A percentile compares a stretch with the other conserved stretches of the same genome.
phyloP scores from a whole-genome alignment of 2,888 invertebrate species.

The Cerceris rybyensis region DNA sequence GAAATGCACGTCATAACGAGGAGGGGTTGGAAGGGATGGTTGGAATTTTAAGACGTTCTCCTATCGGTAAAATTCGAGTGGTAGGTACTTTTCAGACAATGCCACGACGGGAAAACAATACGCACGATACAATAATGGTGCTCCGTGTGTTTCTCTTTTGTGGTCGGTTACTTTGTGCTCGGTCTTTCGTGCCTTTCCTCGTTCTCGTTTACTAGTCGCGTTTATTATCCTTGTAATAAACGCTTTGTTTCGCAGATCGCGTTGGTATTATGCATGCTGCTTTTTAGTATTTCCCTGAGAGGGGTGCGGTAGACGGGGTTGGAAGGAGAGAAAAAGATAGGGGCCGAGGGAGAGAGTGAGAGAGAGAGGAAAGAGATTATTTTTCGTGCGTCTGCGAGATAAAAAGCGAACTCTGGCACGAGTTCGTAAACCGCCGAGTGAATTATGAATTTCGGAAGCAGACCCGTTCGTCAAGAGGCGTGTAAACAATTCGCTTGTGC shows the following conservation, averaged over 20 bases:
- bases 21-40: neutral
- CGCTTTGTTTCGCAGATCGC: too few species aligned
- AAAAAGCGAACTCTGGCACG: constrained; percentile 10
- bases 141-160: constrained; percentile 13
- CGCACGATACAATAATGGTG: constrained; percentile 39
- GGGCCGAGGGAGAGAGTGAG: neutral
- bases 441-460: constrained; percentile 16
- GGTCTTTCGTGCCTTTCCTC: constrained; percentile 27
- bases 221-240: constrained; percentile 5
- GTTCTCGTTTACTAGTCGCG: constrained; percentile 18
- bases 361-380: constrained; percentile 21
- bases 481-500: neutral
- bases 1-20: too few species aligned
- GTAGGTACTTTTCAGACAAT: constrained; percentile 42
- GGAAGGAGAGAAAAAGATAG: neutral
- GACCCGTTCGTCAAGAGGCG: neutral
- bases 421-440: constrained; percentile 11
- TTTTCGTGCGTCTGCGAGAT: constrained; percentile 11
- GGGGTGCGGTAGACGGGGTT: neutral
- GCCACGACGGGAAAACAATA: constrained; percentile 28
- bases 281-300: neutral
- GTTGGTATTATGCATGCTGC: too few species aligned
- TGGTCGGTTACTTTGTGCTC: constrained; percentile 7
- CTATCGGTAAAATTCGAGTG: constrained; percentile 33
- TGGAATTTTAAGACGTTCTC: constrained; percentile 44